Base-by-base conservation (phyloP, 2,888 invertebrate species). In the Plusia festucae region DNA sequence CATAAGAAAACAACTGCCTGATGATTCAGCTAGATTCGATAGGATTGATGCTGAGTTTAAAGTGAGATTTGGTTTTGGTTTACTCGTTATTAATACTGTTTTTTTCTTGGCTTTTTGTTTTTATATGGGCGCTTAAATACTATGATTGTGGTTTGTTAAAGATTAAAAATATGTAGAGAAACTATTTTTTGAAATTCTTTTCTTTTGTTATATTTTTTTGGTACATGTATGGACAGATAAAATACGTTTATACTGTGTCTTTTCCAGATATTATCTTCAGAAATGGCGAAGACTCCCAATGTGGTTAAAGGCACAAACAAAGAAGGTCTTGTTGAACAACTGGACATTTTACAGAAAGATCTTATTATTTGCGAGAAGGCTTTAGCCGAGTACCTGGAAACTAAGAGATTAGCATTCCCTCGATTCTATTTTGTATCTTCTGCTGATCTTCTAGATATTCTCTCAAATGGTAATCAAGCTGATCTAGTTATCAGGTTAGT, bases 341-440 rank as follows among this genome's bases (percentile, higher is more conserved):
- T 99, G 52, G 99, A 99, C 84, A 94, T 95, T 59, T 93, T 99
- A 55, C 99, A 99, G 89, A 97, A 96, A 78, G 97, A 98, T 87
- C 94, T 99, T 69, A 97, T 97, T 0, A 96, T 99, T 30, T 99
- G 99, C 90, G 99, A 99, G 92, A 99, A 99, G 93, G 99, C 99
- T 11, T 94, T 99, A 71, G 99, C 99, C 24, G 99, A 99, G 90
- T 99, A 99, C 93, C 96, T 99, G 82, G 99, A 99, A 95, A 99
- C 99, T 0, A 99, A 99, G 92, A 96, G 99, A 82, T 95, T 99
- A 62, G 99, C 99, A 4, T 99, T 99, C 94, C 99, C 99, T 16
- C 95, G 98, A 86, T 99, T 99, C 94, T 99, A 99, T 94, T 99
- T 99, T 91, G 98, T 99, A 1, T 99, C 99, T 9, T 99, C 99